A percentile compares a stretch with the other conserved stretches of the same genome.
phyloP scores from a whole-genome alignment of 2,797 vertebrate species.

The Australoheros facetus region DNA sequence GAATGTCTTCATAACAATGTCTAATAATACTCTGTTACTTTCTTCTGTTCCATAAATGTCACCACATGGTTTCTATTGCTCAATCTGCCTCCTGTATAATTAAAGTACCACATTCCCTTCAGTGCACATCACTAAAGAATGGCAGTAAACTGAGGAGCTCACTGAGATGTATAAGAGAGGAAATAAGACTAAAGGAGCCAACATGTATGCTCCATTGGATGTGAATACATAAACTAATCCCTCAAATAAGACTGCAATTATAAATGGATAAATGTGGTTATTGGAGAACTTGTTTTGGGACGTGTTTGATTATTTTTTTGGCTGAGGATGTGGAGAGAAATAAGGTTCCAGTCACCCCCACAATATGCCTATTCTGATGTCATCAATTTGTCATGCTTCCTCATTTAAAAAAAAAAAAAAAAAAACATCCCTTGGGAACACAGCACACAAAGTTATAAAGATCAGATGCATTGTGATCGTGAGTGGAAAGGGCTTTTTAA shows the following conservation, averaged over 20 bases:
- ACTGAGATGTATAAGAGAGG: conserved; percentile 32
- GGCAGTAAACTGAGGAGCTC: conserved; percentile 52
- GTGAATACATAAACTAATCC: conserved; percentile 40
- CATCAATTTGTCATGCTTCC: conserved; percentile 68
- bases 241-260: conserved; percentile 53
- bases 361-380: conserved; percentile 59
- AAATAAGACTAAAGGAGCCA: conserved; percentile 40
- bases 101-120: conserved; percentile 54
- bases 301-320: conserved; percentile 61
- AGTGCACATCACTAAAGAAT: conserved; percentile 36
- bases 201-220: conserved; percentile 28
- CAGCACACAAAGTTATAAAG: conserved; percentile 23
- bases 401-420: conserved; percentile 31
- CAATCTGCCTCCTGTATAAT: conserved; percentile 54
- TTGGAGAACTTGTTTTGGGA: conserved; percentile 59
- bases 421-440: conserved; percentile 28
- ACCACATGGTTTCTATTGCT: conserved; percentile 61
- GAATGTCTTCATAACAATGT: conserved; percentile 37
- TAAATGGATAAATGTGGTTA: conserved; percentile 56
- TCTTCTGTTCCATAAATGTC: conserved; percentile 63
- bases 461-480: conserved; percentile 41
- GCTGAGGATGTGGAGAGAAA: conserved; percentile 42
- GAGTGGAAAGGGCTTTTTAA: conserved; percentile 57
- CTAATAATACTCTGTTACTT: conserved; percentile 55
- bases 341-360: conserved; percentile 61